phyloP scores from a whole-genome alignment of 2,797 vertebrate species.

The Pygocentrus nattereri region DNA sequence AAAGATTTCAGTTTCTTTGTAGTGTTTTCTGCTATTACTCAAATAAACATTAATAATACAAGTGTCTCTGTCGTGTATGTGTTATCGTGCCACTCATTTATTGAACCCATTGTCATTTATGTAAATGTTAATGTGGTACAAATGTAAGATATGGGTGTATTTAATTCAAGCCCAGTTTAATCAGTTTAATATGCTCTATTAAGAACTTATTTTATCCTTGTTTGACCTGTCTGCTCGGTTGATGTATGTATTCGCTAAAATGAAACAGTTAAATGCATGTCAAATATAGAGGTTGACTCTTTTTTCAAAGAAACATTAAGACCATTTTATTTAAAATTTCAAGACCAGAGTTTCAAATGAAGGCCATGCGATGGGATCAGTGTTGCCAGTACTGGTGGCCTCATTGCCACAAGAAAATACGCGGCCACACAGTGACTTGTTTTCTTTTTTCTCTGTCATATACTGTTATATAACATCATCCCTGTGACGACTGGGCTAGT shows the following conservation, averaged over 20 bases:
- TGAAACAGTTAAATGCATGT: no score
- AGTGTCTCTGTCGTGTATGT: background rate
- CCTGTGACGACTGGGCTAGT: no score
- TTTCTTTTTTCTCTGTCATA: background rate
- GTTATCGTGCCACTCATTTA: background rate
- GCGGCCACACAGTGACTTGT: background rate
- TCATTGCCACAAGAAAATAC: background rate
- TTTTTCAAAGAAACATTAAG: background rate
- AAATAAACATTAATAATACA: background rate
- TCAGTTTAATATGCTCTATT: no score
- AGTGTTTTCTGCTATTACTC: background rate
- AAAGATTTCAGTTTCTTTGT: background rate
- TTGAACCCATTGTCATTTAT: no score
- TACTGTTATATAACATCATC: no score
- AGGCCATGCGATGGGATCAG: background rate
- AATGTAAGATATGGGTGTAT: no score
- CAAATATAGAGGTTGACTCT: no score
- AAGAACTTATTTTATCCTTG: no score
- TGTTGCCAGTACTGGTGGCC: background rate
- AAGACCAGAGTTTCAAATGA: background rate
- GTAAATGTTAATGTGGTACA: no score
- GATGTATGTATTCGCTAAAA: background rate
- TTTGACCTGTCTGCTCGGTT: no score
- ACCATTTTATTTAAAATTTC: background rate
- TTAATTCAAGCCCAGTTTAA: no score